Base-by-base conservation (phyloP, 1,140 invertebrate genomes). In the Musca domestica region DNA sequence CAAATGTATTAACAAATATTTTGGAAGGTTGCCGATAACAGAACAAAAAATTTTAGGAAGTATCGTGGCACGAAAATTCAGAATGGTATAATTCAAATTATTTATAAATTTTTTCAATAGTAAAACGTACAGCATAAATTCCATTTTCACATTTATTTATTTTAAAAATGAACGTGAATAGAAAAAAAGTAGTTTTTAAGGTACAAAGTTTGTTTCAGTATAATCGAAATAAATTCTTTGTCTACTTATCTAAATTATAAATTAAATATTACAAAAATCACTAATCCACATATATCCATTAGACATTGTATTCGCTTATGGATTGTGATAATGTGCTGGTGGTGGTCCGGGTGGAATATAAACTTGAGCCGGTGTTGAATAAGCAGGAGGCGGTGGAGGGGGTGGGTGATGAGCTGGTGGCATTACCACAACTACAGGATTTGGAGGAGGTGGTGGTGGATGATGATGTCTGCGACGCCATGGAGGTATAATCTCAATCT, bases 321-420 rank as follows among this genome's bases (percentile, higher is more conserved):
- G 64, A 25, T 65, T 65, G 12, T 65, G 64, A 51, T 65, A 65
- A 49, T 65, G 64, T 25, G 64, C 22, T 30, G 64, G 64, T 65
- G 64, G 46, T 10, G 14, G 64, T 30, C 46, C 46, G n/a, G 64
- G 64, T 12, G 64, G 64, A 41, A 30, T 19, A 22, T 65, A 65
- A 25, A 49, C 48, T 7, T 20, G 10, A 20, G 64, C 64, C 22
- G 64, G 64, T 51, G 48, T 41, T 54, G 22, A 12, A 14, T 54
- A 25, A 2, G 14, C n/a, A 41, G 56, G 56, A 41, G 20, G 22
- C 3, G 27, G 19, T 34, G 56, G 34, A 10, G 2, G 54, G 2
- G 25, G 23, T n/a, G 25, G 27, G 20, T 34, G 9, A 19, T 61
- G 56, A 17, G n/a, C 17, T 10, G 64, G 20, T 22, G 61, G 61